Percentiles rank a stretch among this genome's conserved stretches.
Evolutionary conservation across 2,113 vertebrate genomes (phyloP).

Genomic region (Corythaeola cristata): DNA sequence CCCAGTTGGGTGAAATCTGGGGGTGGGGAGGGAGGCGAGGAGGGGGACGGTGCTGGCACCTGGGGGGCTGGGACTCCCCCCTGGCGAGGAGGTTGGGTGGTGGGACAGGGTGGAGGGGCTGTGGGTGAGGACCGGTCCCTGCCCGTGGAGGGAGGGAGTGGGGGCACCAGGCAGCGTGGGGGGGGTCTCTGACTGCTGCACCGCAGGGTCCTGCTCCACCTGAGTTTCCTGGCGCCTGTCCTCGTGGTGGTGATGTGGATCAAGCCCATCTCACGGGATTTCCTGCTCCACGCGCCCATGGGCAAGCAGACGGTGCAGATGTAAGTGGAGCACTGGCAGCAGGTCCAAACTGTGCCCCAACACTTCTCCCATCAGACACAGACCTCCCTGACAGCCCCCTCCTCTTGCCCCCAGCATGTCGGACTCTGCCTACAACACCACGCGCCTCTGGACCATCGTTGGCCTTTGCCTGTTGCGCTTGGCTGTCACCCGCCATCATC

Average conservation of each 20-base stretch:
- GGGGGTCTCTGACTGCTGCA: not conserved
- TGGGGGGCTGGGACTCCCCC: fast-evolving
- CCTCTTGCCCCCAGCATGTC: constrained; percentile 76
- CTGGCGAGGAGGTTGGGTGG: not conserved
- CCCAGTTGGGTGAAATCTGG: constrained; percentile 76
- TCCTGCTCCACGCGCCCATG: constrained; percentile 83
- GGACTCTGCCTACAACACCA: constrained; percentile 78
- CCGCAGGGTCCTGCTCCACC: constrained; percentile 84
- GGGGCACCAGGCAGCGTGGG: not conserved
- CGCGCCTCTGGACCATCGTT: constrained; percentile 87
- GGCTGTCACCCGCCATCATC: constrained; percentile 80
- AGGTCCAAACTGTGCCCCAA: not conserved
- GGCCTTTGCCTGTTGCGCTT: constrained; percentile 82
- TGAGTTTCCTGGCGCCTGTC: constrained; percentile 88
- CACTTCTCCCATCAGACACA: not conserved
- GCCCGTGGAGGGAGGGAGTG: fast-evolving
- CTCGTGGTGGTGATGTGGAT: constrained; percentile 87
- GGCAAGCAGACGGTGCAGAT: constrained; percentile 81
- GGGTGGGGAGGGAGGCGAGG: not conserved
- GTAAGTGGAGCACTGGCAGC: constrained; percentile 68
- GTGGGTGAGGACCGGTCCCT: not conserved
- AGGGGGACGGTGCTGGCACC: fast-evolving
- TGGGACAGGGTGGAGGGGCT: not conserved
- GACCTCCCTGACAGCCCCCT: not conserved
- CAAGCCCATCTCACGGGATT: constrained; percentile 89